phyloP scores from a whole-genome alignment of 1,140 invertebrate genomes.

The Drosophila parabipectinata region DNA sequence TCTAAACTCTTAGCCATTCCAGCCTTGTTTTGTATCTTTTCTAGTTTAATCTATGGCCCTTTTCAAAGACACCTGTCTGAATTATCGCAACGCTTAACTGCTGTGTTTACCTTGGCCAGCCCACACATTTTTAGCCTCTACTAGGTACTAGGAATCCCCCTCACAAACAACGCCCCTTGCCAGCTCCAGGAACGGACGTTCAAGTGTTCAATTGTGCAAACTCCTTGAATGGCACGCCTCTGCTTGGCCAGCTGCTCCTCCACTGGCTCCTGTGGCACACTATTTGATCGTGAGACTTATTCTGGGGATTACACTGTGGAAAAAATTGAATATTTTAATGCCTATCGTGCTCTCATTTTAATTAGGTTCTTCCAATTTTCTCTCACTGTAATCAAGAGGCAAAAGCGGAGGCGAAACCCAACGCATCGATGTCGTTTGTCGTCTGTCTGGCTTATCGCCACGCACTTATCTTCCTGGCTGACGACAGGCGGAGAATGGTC shows the following conservation, averaged over 20 bases:
- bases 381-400: slow-evolving; percentile 4
- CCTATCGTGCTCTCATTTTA: no score
- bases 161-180: slow-evolving; percentile 57
- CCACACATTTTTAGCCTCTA: slow-evolving; percentile 27
- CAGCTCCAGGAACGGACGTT: slow-evolving; percentile 47
- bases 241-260: slow-evolving; percentile 42
- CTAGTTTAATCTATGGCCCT: not conserved
- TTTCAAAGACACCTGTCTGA: slow-evolving; percentile 33
- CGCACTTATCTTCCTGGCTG: slow-evolving; percentile 69
- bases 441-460: slow-evolving; percentile 77
- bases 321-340: not conserved
- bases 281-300: slow-evolving; percentile 13
- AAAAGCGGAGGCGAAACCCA: slow-evolving; percentile 66
- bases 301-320: slow-evolving; percentile 23
- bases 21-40: not conserved
- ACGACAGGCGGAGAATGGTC: slow-evolving; percentile 43
- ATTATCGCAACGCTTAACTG: slow-evolving; percentile 31
- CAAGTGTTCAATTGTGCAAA: slow-evolving; percentile 76
- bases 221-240: slow-evolving; percentile 46
- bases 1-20: not conserved
- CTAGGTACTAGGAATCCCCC: slow-evolving; percentile 44
- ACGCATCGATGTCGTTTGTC: slow-evolving; percentile 74
- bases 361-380: not conserved
- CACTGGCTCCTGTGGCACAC: slow-evolving; percentile 25
- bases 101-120: slow-evolving; percentile 50